Base-by-base conservation (phyloP, 2,888 invertebrate species). In the Ormyrus labotus region DNA sequence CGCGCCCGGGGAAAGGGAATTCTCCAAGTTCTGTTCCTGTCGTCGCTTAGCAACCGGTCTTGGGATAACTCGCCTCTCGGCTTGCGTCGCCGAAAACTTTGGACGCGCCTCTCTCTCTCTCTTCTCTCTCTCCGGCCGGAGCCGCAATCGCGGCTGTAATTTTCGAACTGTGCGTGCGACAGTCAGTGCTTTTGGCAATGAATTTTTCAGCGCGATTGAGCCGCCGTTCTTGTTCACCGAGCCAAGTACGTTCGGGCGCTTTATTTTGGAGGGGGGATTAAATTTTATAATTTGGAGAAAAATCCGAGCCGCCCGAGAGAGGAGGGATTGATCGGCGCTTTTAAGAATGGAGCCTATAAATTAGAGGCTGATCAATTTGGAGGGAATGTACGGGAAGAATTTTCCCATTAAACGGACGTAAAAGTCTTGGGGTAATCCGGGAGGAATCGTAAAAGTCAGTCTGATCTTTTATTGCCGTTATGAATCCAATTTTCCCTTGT, bases 21-120 rank as follows among this genome's bases (percentile, higher is more conserved):
- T 50, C 65, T 70, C 19, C 58, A 65, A 71, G 71, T 72, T 78
- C 67, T 72, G 72, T 48, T 55, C 51, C 60, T 67, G 57, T 70
- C 60, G 78, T 78, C 58, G 78, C 78, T 72, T 78, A 78, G 78
- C 72, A 71, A 78, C 78, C 9, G 19, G 57, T 10, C 70, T 71
- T 13, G 67, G 19, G 67, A 63, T 67, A 65, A 58, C 64, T 70
- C 65, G 45, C 13, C 75, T 60, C 71, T 50, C 67, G 8, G 6
- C 11, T 63, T n/a, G 19, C 45, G 0, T 34, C 50, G 13, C 65
- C 65, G 11, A 19, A 64, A 64, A 68, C 67, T 68, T 51, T 1
- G 19, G 19, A 19, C 19, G 10, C 19, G 34, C 2, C 51, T 7
- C 6, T 48, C 58, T 50, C 58, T 50, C 34, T 51, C 19, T 19